Percentiles rank a stretch among this genome's conserved stretches.
phyloP scores from a whole-genome alignment of 2,888 invertebrate species.

The Arctia plantaginis region DNA sequence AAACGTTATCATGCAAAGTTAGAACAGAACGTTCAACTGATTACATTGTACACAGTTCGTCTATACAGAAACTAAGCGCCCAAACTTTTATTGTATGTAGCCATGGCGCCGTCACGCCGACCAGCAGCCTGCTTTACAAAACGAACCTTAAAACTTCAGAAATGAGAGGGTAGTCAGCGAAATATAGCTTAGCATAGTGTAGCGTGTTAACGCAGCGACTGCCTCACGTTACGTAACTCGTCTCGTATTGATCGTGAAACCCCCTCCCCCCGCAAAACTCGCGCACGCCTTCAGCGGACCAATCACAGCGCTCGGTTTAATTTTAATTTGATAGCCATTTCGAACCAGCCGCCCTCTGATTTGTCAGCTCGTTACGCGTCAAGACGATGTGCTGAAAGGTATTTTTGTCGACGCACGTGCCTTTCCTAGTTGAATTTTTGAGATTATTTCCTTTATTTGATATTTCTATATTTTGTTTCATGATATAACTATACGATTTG shows the following conservation, averaged over 20 bases:
- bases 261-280: slow-evolving; percentile 48
- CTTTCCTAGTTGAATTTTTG: slow-evolving; percentile 6
- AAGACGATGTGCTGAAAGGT: slow-evolving; percentile 60
- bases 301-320: slow-evolving; percentile 75
- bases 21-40: slow-evolving; percentile 34
- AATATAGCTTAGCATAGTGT: slow-evolving; percentile 48
- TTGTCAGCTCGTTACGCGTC: slow-evolving; percentile 71
- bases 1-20: slow-evolving; percentile 32
- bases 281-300: slow-evolving; percentile 60
- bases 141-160: slow-evolving; percentile 30
- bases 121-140: slow-evolving; percentile 31
- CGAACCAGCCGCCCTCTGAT: slow-evolving; percentile 67
- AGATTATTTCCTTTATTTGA: not conserved
- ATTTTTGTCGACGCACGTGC: slow-evolving; percentile 45
- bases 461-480: not conserved
- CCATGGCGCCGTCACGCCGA: slow-evolving; percentile 45
- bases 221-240: slow-evolving; percentile 72
- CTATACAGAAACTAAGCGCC: slow-evolving; percentile 48
- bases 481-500: not conserved
- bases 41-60: slow-evolving; percentile 52
- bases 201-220: slow-evolving; percentile 58
- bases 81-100: slow-evolving; percentile 49
- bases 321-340: slow-evolving; percentile 81
- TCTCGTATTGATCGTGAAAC: slow-evolving; percentile 77
- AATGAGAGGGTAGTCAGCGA: slow-evolving; percentile 37